Conservation (phyloP, 2,113 vertebrate species). For the Phoenicopterus ruber region DNA sequence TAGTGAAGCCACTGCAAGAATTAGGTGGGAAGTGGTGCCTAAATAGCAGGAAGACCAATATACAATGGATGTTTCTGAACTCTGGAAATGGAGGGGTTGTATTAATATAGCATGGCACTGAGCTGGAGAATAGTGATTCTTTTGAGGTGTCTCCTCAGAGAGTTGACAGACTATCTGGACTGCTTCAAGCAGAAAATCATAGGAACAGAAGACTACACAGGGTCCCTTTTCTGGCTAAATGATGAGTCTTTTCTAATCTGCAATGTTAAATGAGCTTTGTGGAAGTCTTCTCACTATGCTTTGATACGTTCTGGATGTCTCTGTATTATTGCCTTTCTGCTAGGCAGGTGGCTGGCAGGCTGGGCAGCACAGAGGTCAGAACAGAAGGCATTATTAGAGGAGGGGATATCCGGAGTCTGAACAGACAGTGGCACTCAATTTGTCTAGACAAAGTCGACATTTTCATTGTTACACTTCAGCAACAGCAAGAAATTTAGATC, state of each 20-base stretch:
- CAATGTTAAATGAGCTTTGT: not conserved
- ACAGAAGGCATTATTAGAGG: not conserved
- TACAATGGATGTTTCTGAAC: not conserved
- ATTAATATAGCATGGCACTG: not conserved
- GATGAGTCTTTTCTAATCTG: not conserved
- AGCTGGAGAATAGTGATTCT: not conserved
- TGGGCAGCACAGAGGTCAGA: not conserved
- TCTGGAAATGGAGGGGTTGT: not conserved
- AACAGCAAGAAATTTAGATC: not conserved
- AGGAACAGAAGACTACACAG: not conserved
- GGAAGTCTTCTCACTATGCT: not conserved
- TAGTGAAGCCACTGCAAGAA: not conserved
- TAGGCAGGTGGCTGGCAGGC: not conserved
- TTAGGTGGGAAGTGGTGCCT: not conserved
- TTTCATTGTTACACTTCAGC: not conserved
- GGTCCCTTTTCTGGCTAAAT: not conserved
- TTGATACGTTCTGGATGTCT: not conserved
- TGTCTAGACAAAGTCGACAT: not conserved
- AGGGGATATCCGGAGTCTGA: not conserved
- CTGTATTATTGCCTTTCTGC: not conserved
- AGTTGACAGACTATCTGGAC: not conserved
- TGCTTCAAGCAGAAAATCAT: not conserved
- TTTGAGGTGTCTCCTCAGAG: not conserved
- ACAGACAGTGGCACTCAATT: not conserved
- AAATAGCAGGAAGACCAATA: not conserved